A percentile compares a stretch with the other conserved stretches of the same genome.
Conservation (phyloP, 2,888 invertebrate genomes). For the Leucania comma region DNA sequence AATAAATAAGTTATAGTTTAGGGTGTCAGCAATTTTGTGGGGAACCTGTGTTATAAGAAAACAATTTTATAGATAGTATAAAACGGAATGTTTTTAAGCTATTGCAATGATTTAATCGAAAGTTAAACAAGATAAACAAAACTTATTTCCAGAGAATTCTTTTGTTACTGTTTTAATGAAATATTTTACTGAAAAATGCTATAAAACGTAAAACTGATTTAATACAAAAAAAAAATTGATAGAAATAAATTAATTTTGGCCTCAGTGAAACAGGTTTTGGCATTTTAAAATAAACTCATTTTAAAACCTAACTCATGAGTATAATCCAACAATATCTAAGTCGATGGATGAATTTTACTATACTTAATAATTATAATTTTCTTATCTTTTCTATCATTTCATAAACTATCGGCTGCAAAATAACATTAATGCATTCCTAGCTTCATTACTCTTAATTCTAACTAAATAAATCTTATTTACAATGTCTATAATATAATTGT, state of each 20-base stretch:
- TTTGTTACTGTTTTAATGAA: slow-evolving; percentile 8
- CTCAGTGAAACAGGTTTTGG: slow-evolving; percentile 81
- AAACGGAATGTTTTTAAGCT: slow-evolving; percentile 74
- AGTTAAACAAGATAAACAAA: slow-evolving; percentile 26
- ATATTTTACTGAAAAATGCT: slow-evolving; percentile 28
- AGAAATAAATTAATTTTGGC: slow-evolving; percentile 81
- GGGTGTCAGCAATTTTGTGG: slow-evolving; percentile 57
- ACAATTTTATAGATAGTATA: slow-evolving; percentile 63
- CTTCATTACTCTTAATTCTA: slow-evolving; percentile 85
- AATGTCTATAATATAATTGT: slow-evolving; percentile 85
- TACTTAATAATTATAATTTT: slow-evolving; percentile 77
- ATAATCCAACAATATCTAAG: slow-evolving; percentile 81
- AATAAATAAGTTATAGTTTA: slow-evolving; percentile 63
- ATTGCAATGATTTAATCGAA: slow-evolving; percentile 53
- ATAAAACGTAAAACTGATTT: slow-evolving; percentile 16
- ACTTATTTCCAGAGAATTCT: neutral
- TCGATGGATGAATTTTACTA: slow-evolving; percentile 78
- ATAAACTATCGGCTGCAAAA: slow-evolving; percentile 87
- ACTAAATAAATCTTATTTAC: slow-evolving; percentile 88
- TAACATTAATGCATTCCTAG: slow-evolving; percentile 87
- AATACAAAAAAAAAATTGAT: slow-evolving; percentile 38
- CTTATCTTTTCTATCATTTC: slow-evolving; percentile 74
- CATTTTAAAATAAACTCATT: slow-evolving; percentile 79
- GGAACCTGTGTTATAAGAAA: slow-evolving; percentile 50
- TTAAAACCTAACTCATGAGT: slow-evolving; percentile 80